Conservation (phyloP, 2,113 vertebrate genomes). For the Diglossa brunneiventris region DNA sequence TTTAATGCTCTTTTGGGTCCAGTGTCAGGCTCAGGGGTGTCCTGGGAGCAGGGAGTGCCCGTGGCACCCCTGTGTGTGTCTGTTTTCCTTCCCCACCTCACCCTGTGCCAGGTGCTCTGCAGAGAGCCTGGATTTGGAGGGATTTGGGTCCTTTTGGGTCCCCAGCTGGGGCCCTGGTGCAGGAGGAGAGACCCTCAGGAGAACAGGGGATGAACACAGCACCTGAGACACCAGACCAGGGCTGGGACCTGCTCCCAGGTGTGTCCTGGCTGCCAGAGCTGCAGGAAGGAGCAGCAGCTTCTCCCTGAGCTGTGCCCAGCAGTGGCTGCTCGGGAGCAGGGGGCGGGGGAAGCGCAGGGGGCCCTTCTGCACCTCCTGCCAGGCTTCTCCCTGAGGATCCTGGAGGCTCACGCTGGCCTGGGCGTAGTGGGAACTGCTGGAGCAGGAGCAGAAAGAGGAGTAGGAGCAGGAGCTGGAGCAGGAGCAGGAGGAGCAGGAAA, state of each 20-base stretch:
- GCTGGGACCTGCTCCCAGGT: background rate
- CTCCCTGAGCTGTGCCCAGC: no score
- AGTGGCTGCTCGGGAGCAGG: rapidly evolving
- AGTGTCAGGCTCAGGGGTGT: background rate
- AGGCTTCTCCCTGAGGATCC: background rate
- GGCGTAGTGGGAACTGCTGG: rapidly evolving
- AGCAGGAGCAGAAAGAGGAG: background rate
- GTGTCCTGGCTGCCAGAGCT: background rate
- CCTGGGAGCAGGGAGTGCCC: background rate
- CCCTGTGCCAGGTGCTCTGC: background rate
- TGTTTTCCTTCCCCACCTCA: background rate
- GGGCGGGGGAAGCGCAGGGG: rapidly evolving
- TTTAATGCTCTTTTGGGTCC: background rate
- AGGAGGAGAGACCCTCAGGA: background rate
- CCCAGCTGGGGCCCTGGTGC: background rate
- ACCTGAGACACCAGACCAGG: rapidly evolving
- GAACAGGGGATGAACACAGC: background rate
- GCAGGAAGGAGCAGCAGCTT: background rate
- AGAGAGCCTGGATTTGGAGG: background rate
- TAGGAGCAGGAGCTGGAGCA: background rate
- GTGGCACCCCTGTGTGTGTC: rapidly evolving
- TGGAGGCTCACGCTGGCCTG: rapidly evolving
- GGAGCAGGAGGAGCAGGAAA: background rate
- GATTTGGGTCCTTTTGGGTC: background rate
- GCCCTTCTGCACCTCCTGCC: background rate